Evolutionary conservation across 2,797 vertebrate species (phyloP).

Genomic region (Mycteria americana): DNA sequence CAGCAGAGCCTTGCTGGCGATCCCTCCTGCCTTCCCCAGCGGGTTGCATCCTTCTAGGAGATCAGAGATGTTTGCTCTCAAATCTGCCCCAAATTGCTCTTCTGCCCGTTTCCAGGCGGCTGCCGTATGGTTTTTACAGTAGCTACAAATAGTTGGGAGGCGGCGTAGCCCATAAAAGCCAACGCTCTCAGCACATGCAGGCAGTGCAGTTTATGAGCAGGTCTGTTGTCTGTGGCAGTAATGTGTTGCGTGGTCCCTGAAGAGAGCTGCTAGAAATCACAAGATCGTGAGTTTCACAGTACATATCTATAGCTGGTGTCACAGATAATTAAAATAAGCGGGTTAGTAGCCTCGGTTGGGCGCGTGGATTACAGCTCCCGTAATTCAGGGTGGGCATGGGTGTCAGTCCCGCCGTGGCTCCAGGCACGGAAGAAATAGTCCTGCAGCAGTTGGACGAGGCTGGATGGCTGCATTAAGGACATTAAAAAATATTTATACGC

Average conservation of each 20-base stretch:
- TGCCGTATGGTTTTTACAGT: not conserved
- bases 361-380: not conserved
- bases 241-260: not conserved
- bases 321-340: not conserved
- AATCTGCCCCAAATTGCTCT: not conserved
- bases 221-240: conserved; percentile 7
- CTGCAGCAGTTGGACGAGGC: not conserved
- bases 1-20: not conserved
- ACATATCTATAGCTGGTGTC: not conserved
- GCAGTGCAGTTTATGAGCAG: not conserved
- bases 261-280: conserved; percentile 18
- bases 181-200: not conserved
- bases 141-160: not conserved
- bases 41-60: not conserved
- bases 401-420: not conserved
- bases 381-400: not conserved
- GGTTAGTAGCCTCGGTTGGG: not conserved
- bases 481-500: not conserved
- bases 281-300: not conserved
- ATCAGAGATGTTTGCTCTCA: not conserved
- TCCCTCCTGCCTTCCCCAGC: not conserved
- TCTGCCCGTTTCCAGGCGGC: not conserved
- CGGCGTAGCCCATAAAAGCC: not conserved
- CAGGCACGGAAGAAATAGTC: not conserved
- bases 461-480: not conserved